A percentile compares a stretch with the other conserved stretches of the same genome.
Conservation (phyloP, 2,888 invertebrate genomes). For the Caenorhabditis sp. region DNA sequence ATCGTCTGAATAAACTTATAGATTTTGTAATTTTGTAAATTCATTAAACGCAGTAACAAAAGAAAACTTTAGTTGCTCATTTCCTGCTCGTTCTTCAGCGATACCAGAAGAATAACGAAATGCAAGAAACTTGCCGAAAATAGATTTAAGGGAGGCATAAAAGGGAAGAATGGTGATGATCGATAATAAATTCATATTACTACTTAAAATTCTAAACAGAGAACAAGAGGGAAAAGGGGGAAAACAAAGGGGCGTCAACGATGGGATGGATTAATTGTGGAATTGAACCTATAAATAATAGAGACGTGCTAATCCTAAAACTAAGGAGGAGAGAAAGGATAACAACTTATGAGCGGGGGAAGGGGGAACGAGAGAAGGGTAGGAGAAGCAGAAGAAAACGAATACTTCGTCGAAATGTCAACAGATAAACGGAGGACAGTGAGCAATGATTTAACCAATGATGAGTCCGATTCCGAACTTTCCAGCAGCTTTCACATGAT, state of each 20-base stretch:
- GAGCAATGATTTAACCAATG: conserved; percentile 87
- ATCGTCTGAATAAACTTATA: conserved; percentile 16
- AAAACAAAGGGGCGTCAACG: conserved; percentile 46
- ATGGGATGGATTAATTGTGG: conserved; percentile 17
- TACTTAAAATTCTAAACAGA: conserved; percentile 40
- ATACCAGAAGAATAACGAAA: conserved; percentile 31
- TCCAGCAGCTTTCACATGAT: conserved; percentile 91
- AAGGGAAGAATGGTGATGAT: conserved; percentile 4
- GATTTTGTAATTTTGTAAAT: conserved; percentile 14
- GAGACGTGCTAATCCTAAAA: conserved; percentile 45
- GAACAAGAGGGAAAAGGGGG: neutral
- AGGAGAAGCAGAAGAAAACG: conserved; percentile 29
- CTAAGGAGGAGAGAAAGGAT: conserved; percentile 21
- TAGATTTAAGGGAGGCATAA: conserved; percentile 5
- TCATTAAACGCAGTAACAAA: conserved; percentile 46
- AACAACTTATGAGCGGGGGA: conserved; percentile 36
- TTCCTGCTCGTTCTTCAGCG: conserved; percentile 30
- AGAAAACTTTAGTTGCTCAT: conserved; percentile 1
- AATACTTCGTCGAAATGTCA: conserved; percentile 55
- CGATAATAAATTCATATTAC: conserved; percentile 55
- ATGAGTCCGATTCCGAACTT: conserved; percentile 95
- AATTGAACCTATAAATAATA: conserved; percentile 54
- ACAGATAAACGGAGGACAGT: conserved; percentile 49
- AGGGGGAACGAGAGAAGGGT: neutral
- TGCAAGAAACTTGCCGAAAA: conserved; percentile 15